Percentiles rank a stretch among this genome's conserved stretches.
phyloP scores from a whole-genome alignment of 64 coral and sea anemone species.

The Montipora sp. region DNA sequence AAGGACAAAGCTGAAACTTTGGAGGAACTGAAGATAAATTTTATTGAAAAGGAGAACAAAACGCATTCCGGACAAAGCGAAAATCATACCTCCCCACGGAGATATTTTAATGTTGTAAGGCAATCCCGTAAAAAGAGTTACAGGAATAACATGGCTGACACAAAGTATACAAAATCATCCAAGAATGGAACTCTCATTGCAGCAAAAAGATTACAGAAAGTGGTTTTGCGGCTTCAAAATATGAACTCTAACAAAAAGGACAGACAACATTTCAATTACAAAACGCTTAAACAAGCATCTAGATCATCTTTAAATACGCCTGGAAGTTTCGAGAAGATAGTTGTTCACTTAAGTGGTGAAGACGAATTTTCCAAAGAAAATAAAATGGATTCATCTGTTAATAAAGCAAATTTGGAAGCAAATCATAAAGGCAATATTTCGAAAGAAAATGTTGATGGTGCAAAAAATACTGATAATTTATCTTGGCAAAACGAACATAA shows the following conservation, averaged over 20 bases:
- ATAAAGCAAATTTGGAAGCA: not conserved
- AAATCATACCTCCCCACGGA: not conserved
- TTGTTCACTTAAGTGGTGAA: not conserved
- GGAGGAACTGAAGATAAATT: conserved; percentile 23
- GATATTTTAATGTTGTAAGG: not conserved
- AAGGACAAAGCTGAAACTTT: not conserved
- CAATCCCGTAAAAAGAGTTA: not conserved
- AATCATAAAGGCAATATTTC: not conserved
- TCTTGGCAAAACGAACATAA: not conserved
- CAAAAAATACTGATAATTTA: not conserved
- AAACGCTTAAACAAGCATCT: not conserved
- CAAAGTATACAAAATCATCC: not conserved
- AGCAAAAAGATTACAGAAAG: not conserved
- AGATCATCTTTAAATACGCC: not conserved
- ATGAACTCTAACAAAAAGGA: not conserved
- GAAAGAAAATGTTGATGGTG: not conserved
- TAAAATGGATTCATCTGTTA: not conserved
- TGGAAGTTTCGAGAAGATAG: not conserved
- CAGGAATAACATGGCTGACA: not conserved
- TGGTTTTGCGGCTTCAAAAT: not conserved
- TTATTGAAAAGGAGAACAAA: not conserved
- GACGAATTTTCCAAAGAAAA: not conserved
- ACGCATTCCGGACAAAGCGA: not conserved
- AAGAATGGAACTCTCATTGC: not conserved
- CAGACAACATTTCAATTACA: not conserved